Evolutionary conservation across 2,888 invertebrate species (phyloP), one percentile per base, ranked within the genome.

Genomic region (Bhutanitis thaidina): DNA sequence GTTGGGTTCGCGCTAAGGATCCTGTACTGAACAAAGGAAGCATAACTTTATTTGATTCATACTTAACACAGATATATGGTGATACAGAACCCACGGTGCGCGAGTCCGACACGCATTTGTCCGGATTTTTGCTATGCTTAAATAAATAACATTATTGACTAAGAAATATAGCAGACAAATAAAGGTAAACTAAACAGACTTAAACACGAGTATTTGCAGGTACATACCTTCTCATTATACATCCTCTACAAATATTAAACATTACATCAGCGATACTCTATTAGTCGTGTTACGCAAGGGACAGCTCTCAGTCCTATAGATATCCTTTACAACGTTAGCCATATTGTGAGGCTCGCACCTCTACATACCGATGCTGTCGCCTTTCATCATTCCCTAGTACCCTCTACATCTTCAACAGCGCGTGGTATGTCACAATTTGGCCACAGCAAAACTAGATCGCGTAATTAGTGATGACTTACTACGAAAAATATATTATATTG

Each of bases 241-340:
- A 38, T 44, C 30, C 44, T 45, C 35, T 15, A 40, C 35, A 40
- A 51, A 51, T 40, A 40, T 51, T 40, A n/a, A n/a, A 10, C 3
- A 16, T 45, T 45, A 45, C 29, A n/a, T 35, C 45, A 46, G 40
- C 40, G 13, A 29, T 15, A n/a, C 13, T 27, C 25, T 34, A 45
- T 45, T 36, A 41, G 37, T 30, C 16, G 14, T 0, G 43, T 49
- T 51, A 25, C 51, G 32, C 34, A 51, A 46, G 16, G 35, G 41
- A 35, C 35, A 12, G 27, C 13, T 12, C n/a, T 32, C 4, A 35
- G 8, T 49, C 34, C 43, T 15, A 36, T 41, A 41, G 40, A n/a
- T n/a, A n/a, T 51, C 41, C 46, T 51, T 32, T 37, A 25, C 15
- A 50, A 10, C 37, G 45, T 36, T 49, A 34, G 35, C 27, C 20